These are phyloP conservation scores for Euzophera pinguis DNA, from an alignment of 2,888 invertebrate genomes.

Conservation along the genomic window DNA sequence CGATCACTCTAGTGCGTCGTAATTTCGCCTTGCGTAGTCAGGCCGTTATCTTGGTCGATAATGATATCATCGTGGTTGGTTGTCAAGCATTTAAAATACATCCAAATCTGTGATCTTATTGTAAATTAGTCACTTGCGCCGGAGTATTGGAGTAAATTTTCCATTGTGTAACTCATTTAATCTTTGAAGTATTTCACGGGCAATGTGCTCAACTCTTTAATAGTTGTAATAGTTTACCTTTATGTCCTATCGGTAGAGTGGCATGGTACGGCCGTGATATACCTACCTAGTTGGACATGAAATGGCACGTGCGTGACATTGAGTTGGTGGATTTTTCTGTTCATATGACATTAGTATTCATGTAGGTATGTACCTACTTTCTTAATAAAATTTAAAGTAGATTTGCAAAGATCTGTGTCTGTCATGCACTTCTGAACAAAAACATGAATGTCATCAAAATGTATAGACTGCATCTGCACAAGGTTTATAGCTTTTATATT, in stretches of 20 bases:
- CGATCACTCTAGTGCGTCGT: conserved; percentile 65
- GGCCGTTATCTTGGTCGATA: conserved; percentile 70
- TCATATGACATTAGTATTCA: background rate
- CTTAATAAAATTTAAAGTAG: too few relatives aligned
- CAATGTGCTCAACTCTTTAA: background rate
- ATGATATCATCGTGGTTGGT: conserved; percentile 36
- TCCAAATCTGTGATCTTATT: background rate
- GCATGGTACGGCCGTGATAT: conserved; percentile 30
- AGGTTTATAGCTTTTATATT: too few relatives aligned
- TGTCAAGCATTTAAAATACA: background rate
- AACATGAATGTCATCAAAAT: too few relatives aligned
- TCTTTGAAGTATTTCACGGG: background rate
- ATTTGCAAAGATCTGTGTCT: too few relatives aligned
- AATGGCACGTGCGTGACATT: conserved; percentile 59
- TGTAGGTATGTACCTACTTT: too few relatives aligned
- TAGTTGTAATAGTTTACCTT: background rate
- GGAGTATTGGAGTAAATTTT: conserved; percentile 13
- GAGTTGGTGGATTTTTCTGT: conserved; percentile 22
- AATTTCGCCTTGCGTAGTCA: conserved; percentile 67
- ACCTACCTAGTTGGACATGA: conserved; percentile 23
- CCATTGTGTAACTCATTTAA: conserved; percentile 30
- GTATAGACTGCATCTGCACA: too few relatives aligned
- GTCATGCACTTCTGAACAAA: too few relatives aligned
- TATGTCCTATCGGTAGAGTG: conserved; percentile 26
- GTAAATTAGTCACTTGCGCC: background rate